Base-by-base conservation (phyloP, 2,888 invertebrate genomes). In the Troides oblongomaculatus region DNA sequence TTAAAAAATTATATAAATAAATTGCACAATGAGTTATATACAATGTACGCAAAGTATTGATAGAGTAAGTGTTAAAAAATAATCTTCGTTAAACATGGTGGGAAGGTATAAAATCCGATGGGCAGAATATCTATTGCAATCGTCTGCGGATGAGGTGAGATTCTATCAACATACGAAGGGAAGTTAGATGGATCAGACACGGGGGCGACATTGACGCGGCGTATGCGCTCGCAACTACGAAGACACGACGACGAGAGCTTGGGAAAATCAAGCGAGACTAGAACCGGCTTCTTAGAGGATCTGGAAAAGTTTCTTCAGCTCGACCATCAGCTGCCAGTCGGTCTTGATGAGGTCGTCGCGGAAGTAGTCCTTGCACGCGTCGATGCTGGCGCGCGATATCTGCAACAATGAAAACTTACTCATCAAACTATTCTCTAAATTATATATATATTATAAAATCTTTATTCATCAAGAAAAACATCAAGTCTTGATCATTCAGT, bases 281-380 rank as follows among this genome's bases (percentile, higher is more conserved):
- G 76, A 76, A 71, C 77, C 73, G 75, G 73, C 73, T 75, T 71
- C 76, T 93, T 97, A 99, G 86, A 99, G 94, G 90, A 99, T 99
- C 89, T 98, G 95, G 94, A 99, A 99, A 80, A 96, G 93, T 90
- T 99, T 99, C 93, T 99, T 99, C 84, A 99, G 93, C 92, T 99
- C 99, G 71, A 99, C 97, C 96, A 99, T 98, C 74, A 99, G 93
- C 85, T 97, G 97, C 99, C 99, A 99, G 88, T 99, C 99, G 76
- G 96, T 95, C 93, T 99, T 99, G 83, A 96, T 93, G 80, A 99
- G 94, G 88, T 99, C 99, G 79, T 99, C 99, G 74, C 99, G 95
- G 95, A 99, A 99, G 93, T 99, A 98, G 80, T 99, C 97, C 92
- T 99, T 99, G 93, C 99, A 99, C 12, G 98, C 99, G 91, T 99